Evolutionary conservation across 2,888 invertebrate species (phyloP).

Genomic region (Synanthedon tipuliformis): DNA sequence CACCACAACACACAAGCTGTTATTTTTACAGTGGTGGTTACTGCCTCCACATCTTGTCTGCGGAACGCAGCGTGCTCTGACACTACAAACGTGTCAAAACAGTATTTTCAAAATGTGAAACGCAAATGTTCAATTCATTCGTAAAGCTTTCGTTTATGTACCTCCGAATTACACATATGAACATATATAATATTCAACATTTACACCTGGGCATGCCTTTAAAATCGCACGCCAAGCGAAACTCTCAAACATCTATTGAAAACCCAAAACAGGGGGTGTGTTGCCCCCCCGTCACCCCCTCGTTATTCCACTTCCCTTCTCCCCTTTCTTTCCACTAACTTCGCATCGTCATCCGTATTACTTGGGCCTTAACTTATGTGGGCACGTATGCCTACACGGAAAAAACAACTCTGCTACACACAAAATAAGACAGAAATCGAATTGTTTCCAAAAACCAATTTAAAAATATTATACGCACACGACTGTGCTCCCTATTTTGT

Average conservation of each 20-base stretch:
- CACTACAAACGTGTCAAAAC: too few relatives aligned
- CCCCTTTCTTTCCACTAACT: conserved; percentile 68
- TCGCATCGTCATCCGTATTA: conserved; percentile 69
- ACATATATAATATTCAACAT: conserved; percentile 1
- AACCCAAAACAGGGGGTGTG: conserved; percentile 64
- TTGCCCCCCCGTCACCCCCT: conserved; percentile 33
- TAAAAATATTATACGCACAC: conserved; percentile 19
- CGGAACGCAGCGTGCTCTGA: too few relatives aligned
- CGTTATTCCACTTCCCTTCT: conserved; percentile 52
- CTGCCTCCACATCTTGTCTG: too few relatives aligned
- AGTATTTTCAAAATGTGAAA: too few relatives aligned
- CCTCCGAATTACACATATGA: conserved; percentile 1
- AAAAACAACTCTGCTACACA: conserved; percentile 14
- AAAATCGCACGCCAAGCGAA: conserved; percentile 49
- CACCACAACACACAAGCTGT: too few relatives aligned
- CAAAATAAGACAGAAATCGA: conserved; percentile 12
- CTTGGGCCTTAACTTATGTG: conserved; percentile 67
- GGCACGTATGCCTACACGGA: conserved; percentile 25
- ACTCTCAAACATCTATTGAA: conserved; percentile 67
- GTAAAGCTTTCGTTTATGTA: too few relatives aligned
- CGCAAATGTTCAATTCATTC: too few relatives aligned
- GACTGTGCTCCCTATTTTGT: conserved; percentile 22
- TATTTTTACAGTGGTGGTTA: too few relatives aligned
- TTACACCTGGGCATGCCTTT: conserved; percentile 53
- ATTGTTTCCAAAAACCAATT: conserved; percentile 41